Evolutionary conservation across 2,888 invertebrate genomes (phyloP), one percentile per base, ranked within the genome.

Genomic region (Spisula solida): DNA sequence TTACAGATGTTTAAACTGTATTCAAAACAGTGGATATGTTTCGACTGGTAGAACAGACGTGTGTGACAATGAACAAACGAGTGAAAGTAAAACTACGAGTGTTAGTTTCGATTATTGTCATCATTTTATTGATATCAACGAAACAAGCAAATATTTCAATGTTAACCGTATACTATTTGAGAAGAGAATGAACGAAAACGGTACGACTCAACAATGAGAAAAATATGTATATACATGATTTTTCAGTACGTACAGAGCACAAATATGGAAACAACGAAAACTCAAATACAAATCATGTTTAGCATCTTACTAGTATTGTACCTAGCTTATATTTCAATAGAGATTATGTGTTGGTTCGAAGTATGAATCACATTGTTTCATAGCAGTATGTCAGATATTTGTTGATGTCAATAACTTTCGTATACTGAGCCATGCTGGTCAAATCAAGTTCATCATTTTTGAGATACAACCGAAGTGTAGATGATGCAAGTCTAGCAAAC

Each of bases 91-190:
- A 48, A 51, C 16, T 16, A 20, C 41, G n/a, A 41, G 34, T 34
- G 31, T 34, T 82, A 66, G 82, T 82, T 51, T 78, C 5, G 47
- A 75, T 34, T 84, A 84, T 78, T 84, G 84, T 47, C 47, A 84
- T 31, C 84, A 84, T 84, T 31, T 84, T 41, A 84, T 84, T 51
- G 84, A 84, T 48, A 20, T 66, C 16, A 8, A 31, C 34, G n/a
- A 51, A 41, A 14, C 75, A 18, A 84, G 84, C 31, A 78, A 84
- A 84, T 48, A 75, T 78, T 25, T 84, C 55, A 84, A 84, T 31
- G 29, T 84, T 5, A 84, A 84, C 51, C 31, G 82, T 31, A 34
- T n/a, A 29, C 56, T 82, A 34, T 82, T 82, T 60, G 82, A 82
- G 34, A 14, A 56, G 29, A 48, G 82, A 25, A 60, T 82, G 82